These are phyloP conservation scores for Sinopyrophorus schimmeli DNA, from an alignment of 2,888 invertebrate genomes.

Conservation along the genomic window DNA sequence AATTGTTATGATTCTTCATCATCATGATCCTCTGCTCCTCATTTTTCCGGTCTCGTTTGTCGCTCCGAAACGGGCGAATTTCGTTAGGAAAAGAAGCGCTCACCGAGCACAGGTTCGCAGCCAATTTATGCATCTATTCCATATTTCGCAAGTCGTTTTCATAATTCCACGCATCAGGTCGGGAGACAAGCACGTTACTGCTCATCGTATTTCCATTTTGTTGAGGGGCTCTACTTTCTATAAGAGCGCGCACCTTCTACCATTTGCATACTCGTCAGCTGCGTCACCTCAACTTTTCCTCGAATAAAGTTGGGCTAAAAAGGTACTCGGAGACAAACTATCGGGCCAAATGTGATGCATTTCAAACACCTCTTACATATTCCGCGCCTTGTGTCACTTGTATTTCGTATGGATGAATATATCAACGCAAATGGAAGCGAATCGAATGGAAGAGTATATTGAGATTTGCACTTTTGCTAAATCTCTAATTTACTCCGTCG, in stretches of 20 bases:
- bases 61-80: too few species aligned
- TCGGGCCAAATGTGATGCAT: constrained; percentile 55
- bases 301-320: constrained; percentile 53
- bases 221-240: constrained; percentile 33
- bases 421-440: constrained; percentile 43
- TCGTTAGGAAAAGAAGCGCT: background rate
- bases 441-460: constrained; percentile 39
- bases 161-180: constrained; percentile 57
- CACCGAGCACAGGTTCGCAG: constrained; percentile 16
- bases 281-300: constrained; percentile 58
- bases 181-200: constrained; percentile 51
- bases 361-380: constrained; percentile 53
- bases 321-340: constrained; percentile 55
- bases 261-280: constrained; percentile 61
- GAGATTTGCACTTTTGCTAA: constrained; percentile 28
- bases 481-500: constrained; percentile 23
- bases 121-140: constrained; percentile 57
- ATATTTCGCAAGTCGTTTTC: constrained; percentile 58
- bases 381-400: constrained; percentile 43
- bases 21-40: constrained; percentile 5
- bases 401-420: constrained; percentile 50
- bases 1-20: constrained; percentile 19
- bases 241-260: constrained; percentile 45
- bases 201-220: constrained; percentile 55
- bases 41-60: too few species aligned